phyloP scores from a whole-genome alignment of 1,140 invertebrate species.

The Tenebrio molitor region DNA sequence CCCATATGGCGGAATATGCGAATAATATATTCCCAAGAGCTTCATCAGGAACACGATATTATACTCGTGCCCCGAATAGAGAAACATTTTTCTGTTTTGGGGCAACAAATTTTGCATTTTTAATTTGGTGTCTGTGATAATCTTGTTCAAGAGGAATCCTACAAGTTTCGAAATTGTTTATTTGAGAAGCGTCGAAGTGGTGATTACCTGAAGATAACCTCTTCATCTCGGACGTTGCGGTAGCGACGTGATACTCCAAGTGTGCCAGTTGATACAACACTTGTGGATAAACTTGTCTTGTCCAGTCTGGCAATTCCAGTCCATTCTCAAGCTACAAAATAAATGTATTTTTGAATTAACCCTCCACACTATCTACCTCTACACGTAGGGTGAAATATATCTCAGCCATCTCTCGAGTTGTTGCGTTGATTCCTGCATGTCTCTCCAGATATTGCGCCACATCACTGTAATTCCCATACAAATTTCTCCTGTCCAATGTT shows the following conservation, averaged over 20 bases:
- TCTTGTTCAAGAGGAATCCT: slow-evolving; percentile 48
- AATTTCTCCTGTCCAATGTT: slow-evolving; percentile 46
- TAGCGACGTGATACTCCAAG: slow-evolving; percentile 52
- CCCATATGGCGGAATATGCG: slow-evolving; percentile 70
- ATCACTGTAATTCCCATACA: slow-evolving; percentile 50
- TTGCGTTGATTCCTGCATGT: slow-evolving; percentile 45
- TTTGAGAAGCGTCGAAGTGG: background rate
- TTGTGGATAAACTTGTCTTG: slow-evolving; percentile 60
- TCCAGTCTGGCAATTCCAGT: slow-evolving; percentile 47
- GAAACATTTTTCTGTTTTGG: slow-evolving; percentile 61
- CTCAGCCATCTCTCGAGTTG: slow-evolving; percentile 47
- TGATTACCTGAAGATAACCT: slow-evolving; percentile 39
- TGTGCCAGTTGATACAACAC: slow-evolving; percentile 54
- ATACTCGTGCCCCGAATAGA: slow-evolving; percentile 78
- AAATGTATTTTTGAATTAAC: no score
- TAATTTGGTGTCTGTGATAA: slow-evolving; percentile 38
- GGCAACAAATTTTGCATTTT: slow-evolving; percentile 31
- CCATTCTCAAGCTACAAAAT: slow-evolving; percentile 44
- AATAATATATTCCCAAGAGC: slow-evolving; percentile 73
- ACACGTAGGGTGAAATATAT: slow-evolving; percentile 53
- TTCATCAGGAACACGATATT: slow-evolving; percentile 75
- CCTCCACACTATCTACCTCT: no score
- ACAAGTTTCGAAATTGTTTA: slow-evolving; percentile 33
- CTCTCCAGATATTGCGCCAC: slow-evolving; percentile 38
- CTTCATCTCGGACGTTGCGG: slow-evolving; percentile 50